phyloP scores from a whole-genome alignment of 2,113 vertebrate species.

The Brachionichthys hirsutus region DNA sequence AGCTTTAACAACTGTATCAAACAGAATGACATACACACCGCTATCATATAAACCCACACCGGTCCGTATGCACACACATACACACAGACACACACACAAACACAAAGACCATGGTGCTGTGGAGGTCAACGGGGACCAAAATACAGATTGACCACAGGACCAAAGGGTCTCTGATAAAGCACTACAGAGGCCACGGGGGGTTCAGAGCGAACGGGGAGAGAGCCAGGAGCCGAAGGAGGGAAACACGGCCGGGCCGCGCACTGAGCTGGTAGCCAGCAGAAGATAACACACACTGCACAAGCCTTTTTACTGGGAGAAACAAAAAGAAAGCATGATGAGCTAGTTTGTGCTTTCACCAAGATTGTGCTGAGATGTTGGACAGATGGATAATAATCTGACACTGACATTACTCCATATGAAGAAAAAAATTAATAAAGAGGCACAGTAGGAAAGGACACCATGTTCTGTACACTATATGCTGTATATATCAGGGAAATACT shows the following conservation, averaged over 20 bases:
- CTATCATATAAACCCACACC: conserved; percentile 18
- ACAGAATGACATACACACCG: conserved; percentile 54
- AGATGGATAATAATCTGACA: conserved; percentile 20
- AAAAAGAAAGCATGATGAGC: conserved; percentile 15
- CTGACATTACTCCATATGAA: conserved; percentile 8
- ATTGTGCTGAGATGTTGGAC: conserved; percentile 12
- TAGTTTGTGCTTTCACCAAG: not conserved
- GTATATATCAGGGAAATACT: no score
- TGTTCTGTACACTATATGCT: no score
- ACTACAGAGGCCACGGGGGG: conserved; percentile 40
- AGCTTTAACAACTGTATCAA: conserved; percentile 64
- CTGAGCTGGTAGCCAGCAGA: conserved; percentile 27
- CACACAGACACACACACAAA: conserved; percentile 15
- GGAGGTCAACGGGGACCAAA: conserved; percentile 56
- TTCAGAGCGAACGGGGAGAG: conserved; percentile 30
- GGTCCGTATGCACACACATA: conserved; percentile 13
- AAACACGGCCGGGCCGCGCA: conserved; percentile 35
- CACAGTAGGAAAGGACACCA: no score
- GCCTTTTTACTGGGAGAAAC: conserved; percentile 30
- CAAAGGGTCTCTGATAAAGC: conserved; percentile 61
- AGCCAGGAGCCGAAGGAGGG: conserved; percentile 17
- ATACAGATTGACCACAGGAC: conserved; percentile 55
- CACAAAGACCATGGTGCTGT: conserved; percentile 6
- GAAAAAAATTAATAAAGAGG: not conserved
- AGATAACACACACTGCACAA: conserved; percentile 43